Percentiles rank a stretch among this genome's conserved stretches.
These are phyloP conservation scores for Drosophila ironensis DNA, from an alignment of 1,140 invertebrate genomes.

Conservation along the genomic window DNA sequence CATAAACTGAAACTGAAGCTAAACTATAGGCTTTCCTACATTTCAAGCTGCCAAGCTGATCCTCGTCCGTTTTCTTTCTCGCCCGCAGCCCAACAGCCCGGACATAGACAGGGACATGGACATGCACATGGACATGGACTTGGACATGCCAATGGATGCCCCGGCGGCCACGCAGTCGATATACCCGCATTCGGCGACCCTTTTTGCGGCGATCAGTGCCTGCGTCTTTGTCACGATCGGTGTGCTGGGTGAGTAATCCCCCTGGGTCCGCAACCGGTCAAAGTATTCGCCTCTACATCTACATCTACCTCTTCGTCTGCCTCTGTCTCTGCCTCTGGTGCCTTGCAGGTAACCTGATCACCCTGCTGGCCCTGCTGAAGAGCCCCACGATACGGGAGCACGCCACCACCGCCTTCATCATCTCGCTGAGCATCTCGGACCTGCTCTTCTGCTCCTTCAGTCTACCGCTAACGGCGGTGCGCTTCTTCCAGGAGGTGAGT, in stretches of 20 bases:
- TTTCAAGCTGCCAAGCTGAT: neutral
- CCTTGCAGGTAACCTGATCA: conserved; percentile 89
- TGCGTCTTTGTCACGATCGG: conserved; percentile 90
- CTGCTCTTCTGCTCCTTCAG: conserved; percentile 92
- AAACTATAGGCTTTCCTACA: too few relatives aligned
- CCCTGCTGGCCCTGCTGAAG: conserved; percentile 88
- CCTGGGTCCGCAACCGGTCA: too few relatives aligned
- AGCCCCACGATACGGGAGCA: conserved; percentile 90
- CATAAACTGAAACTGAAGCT: too few relatives aligned
- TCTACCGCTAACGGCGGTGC: conserved; percentile 90
- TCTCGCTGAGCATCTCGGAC: conserved; percentile 93
- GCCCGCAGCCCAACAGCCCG: neutral
- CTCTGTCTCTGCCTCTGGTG: neutral
- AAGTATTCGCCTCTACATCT: too few relatives aligned
- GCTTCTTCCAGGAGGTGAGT: conserved; percentile 88
- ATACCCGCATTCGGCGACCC: conserved; percentile 88
- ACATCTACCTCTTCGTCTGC: neutral
- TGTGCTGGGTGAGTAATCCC: conserved; percentile 86
- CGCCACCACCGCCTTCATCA: conserved; percentile 93
- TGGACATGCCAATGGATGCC: conserved; percentile 28
- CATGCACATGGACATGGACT: conserved; percentile 1
- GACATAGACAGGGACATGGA: neutral
- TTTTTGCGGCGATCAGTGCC: conserved; percentile 89
- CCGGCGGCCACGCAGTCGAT: conserved; percentile 57
- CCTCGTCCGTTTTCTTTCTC: neutral